phyloP scores from a whole-genome alignment of 1,140 invertebrate genomes.

The Stegodyphus dumicola region DNA sequence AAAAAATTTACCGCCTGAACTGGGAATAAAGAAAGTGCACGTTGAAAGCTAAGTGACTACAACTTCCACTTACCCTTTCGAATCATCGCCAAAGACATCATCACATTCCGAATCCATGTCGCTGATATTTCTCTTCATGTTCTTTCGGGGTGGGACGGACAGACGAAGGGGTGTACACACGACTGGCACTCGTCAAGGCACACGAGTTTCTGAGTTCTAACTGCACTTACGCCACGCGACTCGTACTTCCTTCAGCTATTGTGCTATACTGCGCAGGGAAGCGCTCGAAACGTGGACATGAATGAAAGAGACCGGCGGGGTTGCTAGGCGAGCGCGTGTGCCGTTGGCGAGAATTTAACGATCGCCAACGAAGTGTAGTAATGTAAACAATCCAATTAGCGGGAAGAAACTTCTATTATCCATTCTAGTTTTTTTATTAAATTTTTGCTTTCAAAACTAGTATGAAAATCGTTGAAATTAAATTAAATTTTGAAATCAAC shows the following conservation, averaged over 20 bases:
- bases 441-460: too few relatives aligned
- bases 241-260: conserved; percentile 26
- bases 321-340: conserved; percentile 5
- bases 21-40: neutral
- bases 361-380: too few relatives aligned
- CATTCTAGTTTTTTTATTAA: too few relatives aligned
- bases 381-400: too few relatives aligned
- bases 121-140: conserved; percentile 70
- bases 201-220: conserved; percentile 17
- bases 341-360: neutral
- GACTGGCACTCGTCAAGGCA: conserved; percentile 10
- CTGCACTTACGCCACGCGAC: conserved; percentile 18
- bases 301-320: conserved; percentile 13
- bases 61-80: conserved; percentile 69
- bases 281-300: conserved; percentile 8
- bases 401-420: too few relatives aligned
- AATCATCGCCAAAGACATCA: conserved; percentile 68
- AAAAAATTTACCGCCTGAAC: neutral
- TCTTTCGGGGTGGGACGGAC: neutral
- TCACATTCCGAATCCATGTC: conserved; percentile 69
- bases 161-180: conserved; percentile 6
- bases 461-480: too few relatives aligned
- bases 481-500: too few relatives aligned
- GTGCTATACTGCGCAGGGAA: neutral
- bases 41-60: neutral